Percentiles rank a stretch among this genome's conserved stretches.
Conservation (phyloP, 1,140 invertebrate species). For the Sitodiplosis mosellana region DNA sequence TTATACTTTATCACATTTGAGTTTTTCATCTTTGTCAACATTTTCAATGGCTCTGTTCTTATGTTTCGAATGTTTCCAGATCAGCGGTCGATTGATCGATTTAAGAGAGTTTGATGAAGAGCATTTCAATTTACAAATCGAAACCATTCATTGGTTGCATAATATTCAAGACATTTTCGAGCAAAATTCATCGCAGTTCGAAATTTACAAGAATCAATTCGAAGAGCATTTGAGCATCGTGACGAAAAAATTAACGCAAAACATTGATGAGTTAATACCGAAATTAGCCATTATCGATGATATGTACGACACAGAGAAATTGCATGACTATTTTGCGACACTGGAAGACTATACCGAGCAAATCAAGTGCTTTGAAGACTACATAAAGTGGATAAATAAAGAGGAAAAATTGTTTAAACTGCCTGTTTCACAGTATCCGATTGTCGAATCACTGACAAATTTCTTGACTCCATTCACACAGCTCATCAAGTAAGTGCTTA, state of each 20-base stretch:
- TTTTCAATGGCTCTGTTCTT: neutral
- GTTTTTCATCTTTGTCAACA: neutral
- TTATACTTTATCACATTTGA: neutral
- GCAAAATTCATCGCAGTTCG: constrained; percentile 48
- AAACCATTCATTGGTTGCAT: constrained; percentile 49
- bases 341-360: constrained; percentile 53
- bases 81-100: constrained; percentile 44
- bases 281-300: constrained; percentile 43
- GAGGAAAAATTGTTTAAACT: constrained; percentile 77
- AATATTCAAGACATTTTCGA: constrained; percentile 53
- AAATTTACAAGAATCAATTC: constrained; percentile 59
- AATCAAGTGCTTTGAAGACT: constrained; percentile 49
- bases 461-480: constrained; percentile 48
- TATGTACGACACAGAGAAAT: constrained; percentile 46
- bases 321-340: constrained; percentile 44
- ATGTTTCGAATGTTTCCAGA: constrained; percentile 28
- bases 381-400: constrained; percentile 70
- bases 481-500: constrained; percentile 33
- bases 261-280: constrained; percentile 49
- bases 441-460: constrained; percentile 51
- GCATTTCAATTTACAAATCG: constrained; percentile 44
- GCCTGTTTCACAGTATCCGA: constrained; percentile 47
- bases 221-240: constrained; percentile 53
- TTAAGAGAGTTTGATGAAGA: constrained; percentile 41
- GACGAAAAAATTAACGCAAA: constrained; percentile 44